Evolutionary conservation across 1,140 invertebrate genomes (phyloP).

Genomic region (Cydia amplana): DNA sequence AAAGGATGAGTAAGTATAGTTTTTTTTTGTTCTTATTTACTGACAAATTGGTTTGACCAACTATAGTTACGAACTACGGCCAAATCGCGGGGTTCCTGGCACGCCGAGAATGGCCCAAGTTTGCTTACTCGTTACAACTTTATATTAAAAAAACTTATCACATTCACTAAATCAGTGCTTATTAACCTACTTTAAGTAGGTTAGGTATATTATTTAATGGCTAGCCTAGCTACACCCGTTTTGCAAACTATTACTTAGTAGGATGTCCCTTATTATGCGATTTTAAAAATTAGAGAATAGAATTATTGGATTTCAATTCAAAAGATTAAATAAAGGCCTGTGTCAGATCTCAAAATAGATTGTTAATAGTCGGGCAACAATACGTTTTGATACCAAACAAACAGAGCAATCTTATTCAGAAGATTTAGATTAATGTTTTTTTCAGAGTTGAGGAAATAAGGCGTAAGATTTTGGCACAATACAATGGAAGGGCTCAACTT

Average conservation of each 20-base stretch:
- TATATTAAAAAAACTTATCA: conserved; percentile 2
- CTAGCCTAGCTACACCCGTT: too few species aligned
- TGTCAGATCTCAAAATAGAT: too few species aligned
- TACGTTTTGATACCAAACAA: neutral
- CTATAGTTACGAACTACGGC: neutral
- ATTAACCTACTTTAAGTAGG: neutral
- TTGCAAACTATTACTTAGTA: too few species aligned
- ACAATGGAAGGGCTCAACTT: neutral
- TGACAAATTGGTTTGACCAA: too few species aligned
- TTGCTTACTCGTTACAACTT: conserved; percentile 1
- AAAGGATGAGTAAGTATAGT: too few species aligned
- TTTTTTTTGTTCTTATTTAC: too few species aligned
- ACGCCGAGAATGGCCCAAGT: neutral
- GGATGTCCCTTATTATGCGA: too few species aligned
- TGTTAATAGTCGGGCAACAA: neutral
- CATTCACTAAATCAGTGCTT: neutral
- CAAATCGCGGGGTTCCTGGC: neutral
- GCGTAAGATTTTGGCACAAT: conserved; percentile 17
- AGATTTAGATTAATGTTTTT: neutral
- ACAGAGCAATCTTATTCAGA: neutral
- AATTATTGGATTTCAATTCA: too few species aligned
- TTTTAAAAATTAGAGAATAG: too few species aligned
- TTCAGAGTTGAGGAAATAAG: neutral
- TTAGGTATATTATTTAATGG: too few species aligned
- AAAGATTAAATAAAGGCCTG: too few species aligned